A percentile compares a stretch with the other conserved stretches of the same genome.
Evolutionary conservation across 2,888 invertebrate species (phyloP).

Genomic region (Volucella zonaria): DNA sequence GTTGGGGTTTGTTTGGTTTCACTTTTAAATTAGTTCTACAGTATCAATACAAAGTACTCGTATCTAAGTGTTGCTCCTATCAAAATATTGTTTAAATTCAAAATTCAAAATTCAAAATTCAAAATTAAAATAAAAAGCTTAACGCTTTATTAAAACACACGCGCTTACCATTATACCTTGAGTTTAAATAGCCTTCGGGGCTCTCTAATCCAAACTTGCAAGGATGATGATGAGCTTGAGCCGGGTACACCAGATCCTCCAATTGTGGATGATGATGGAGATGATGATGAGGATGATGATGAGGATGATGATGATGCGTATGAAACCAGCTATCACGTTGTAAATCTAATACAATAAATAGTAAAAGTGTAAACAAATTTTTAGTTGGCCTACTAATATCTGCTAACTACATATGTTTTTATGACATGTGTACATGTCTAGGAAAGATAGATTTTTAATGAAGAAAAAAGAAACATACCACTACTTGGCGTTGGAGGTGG

Average conservation of each 20-base stretch:
- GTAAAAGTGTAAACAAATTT: slow-evolving; percentile 14
- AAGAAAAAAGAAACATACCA: slow-evolving; percentile 64
- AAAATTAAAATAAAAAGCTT: slow-evolving; percentile 52
- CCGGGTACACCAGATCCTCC: slow-evolving; percentile 80
- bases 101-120: slow-evolving; percentile 31
- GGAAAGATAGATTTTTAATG: not conserved
- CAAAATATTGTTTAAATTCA: slow-evolving; percentile 19
- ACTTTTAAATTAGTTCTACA: slow-evolving; percentile 56
- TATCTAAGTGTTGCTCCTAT: slow-evolving; percentile 7
- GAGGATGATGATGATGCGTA: slow-evolving; percentile 75
- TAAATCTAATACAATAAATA: slow-evolving; percentile 76
- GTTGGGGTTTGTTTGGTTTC: slow-evolving; percentile 46
- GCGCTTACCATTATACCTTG: slow-evolving; percentile 82
- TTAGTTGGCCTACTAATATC: slow-evolving; percentile 18
- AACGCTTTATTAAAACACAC: slow-evolving; percentile 74
- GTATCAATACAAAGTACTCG: slow-evolving; percentile 4
- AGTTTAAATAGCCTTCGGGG: slow-evolving; percentile 81
- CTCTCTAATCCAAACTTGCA: slow-evolving; percentile 81
- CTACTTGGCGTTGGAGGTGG: slow-evolving; percentile 62
- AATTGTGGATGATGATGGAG: slow-evolving; percentile 79
- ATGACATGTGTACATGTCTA: not conserved
- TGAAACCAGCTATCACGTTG: slow-evolving; percentile 78
- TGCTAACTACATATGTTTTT: not conserved
- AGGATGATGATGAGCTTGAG: slow-evolving; percentile 76
- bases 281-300: slow-evolving; percentile 75